A percentile compares a stretch with the other conserved stretches of the same genome.
Evolutionary conservation across 2,888 invertebrate genomes (phyloP).

Genomic region (Amphipoea lucens): DNA sequence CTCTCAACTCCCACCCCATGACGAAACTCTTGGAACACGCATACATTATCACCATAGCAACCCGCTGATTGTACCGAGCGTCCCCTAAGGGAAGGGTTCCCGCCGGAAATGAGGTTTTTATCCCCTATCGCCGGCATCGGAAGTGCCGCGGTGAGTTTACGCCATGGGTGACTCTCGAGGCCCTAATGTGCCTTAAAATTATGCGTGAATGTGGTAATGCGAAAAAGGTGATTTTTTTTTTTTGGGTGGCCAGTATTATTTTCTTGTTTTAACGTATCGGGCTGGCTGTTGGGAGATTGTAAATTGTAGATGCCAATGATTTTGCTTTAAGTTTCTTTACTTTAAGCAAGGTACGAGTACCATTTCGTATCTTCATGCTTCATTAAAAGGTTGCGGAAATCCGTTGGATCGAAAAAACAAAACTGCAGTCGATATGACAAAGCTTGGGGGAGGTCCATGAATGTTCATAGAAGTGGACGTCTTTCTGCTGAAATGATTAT

Average conservation of each 20-base stretch:
- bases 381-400: no score
- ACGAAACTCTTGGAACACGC: constrained; percentile 36
- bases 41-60: constrained; percentile 70
- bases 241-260: background rate
- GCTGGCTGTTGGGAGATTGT: background rate
- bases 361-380: no score
- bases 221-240: constrained; percentile 35
- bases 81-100: constrained; percentile 81
- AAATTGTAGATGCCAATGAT: background rate
- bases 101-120: constrained; percentile 86
- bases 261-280: background rate
- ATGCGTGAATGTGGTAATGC: constrained; percentile 33
- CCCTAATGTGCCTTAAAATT: constrained; percentile 49
- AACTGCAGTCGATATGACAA: no score
- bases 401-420: no score
- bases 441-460: no score
- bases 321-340: no score
- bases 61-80: constrained; percentile 64
- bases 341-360: no score
- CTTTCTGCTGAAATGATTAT: no score
- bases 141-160: constrained; percentile 72
- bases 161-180: constrained; percentile 61
- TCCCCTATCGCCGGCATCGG: constrained; percentile 78
- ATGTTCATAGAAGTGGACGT: no score
- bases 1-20: constrained; percentile 31